Conservation (phyloP, 2,888 invertebrate species). For the Uropetala carovei region DNA sequence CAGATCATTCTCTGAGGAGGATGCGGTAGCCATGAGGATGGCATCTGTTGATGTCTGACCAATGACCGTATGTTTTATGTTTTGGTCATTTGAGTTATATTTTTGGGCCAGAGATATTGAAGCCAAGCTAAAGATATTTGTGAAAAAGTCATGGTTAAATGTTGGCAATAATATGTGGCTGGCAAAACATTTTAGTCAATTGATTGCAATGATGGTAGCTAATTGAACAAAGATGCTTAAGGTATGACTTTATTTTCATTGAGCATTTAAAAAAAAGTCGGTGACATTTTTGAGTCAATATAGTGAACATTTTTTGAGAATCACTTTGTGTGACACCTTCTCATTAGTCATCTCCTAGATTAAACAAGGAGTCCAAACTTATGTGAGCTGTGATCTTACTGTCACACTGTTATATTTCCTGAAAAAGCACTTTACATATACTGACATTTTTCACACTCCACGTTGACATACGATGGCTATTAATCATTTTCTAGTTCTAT, state of each 20-base stretch:
- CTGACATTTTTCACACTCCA: conserved; percentile 51
- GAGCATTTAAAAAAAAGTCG: conserved; percentile 15
- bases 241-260: conserved; percentile 62
- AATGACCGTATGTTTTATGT: conserved; percentile 54
- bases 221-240: conserved; percentile 38
- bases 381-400: conserved; percentile 62
- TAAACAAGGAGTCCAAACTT: conserved; percentile 55
- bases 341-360: conserved; percentile 61
- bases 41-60: conserved; percentile 64
- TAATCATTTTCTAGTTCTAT: conserved; percentile 64
- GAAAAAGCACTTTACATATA: conserved; percentile 60
- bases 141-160: conserved; percentile 23
- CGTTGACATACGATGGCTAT: conserved; percentile 50
- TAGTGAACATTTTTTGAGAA: conserved; percentile 53
- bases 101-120: not conserved
- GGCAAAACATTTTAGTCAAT: conserved; percentile 11
- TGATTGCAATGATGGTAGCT: conserved; percentile 20
- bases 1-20: conserved; percentile 56
- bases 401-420: conserved; percentile 64
- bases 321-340: conserved; percentile 52
- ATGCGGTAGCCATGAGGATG: conserved; percentile 55
- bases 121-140: conserved; percentile 4
- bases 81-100: conserved; percentile 38
- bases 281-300: conserved; percentile 56
- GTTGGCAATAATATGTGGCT: not conserved